Evolutionary conservation across 2,888 invertebrate species (phyloP).

Genomic region (Pyrrhia umbra): DNA sequence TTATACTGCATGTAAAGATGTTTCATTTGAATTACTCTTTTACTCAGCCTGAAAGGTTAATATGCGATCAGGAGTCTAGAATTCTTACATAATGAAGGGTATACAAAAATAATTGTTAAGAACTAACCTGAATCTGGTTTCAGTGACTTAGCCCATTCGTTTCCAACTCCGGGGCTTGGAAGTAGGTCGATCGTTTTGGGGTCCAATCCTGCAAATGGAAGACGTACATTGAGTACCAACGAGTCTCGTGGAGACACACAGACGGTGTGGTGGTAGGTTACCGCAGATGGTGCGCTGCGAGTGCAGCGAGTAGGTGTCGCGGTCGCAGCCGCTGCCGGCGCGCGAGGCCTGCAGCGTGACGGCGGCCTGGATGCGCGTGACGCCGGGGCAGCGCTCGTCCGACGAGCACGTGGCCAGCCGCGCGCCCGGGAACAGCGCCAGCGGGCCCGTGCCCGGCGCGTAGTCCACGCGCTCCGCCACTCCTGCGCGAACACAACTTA

Average conservation of each 20-base stretch:
- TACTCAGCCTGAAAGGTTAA: too few relatives aligned
- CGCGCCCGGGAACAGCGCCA: constrained; percentile 95
- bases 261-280: constrained; percentile 50
- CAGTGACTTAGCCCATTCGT: constrained; percentile 95
- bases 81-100: too few relatives aligned
- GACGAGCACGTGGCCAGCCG: constrained; percentile 97
- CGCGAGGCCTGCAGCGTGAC: constrained; percentile 94
- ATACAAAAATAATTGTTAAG: neutral
- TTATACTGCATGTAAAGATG: too few relatives aligned
- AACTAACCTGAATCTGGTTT: constrained; percentile 94
- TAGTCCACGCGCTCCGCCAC: constrained; percentile 96
- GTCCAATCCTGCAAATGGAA: constrained; percentile 90
- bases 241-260: too few relatives aligned
- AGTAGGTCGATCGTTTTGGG: constrained; percentile 96
- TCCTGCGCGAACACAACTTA: constrained; percentile 80
- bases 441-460: constrained; percentile 94
- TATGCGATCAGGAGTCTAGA: too few relatives aligned
- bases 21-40: too few relatives aligned
- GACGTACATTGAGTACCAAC: neutral
- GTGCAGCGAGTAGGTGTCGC: constrained; percentile 97
- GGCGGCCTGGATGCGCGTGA: constrained; percentile 91
- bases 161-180: constrained; percentile 94
- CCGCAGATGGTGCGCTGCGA: constrained; percentile 96
- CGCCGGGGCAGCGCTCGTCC: constrained; percentile 95
- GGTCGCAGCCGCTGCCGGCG: constrained; percentile 98